Base-by-base conservation (phyloP, 2,797 vertebrate species). In the Astyanax mexicanus region DNA sequence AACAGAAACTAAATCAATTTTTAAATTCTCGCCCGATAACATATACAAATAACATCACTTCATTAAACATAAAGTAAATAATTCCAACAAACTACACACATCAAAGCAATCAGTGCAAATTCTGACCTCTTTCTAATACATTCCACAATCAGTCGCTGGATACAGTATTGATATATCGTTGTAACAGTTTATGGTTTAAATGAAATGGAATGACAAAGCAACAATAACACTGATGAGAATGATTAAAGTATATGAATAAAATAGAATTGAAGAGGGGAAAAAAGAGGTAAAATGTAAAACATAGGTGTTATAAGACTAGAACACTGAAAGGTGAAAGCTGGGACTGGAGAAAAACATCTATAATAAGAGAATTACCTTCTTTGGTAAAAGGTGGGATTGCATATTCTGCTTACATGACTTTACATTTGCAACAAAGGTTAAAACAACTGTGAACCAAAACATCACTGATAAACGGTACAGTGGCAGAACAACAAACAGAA, bases 21-120 rank as follows among this genome's bases (percentile, higher is more conserved):
- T 64, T 15, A 3, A 40, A 21, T 51, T 40, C 21, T 45, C 27
- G 65, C 25, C 5, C 0, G 1, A n/a, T 55, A 42, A 55, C 9
- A 13, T 58, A 21, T 4, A 72, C 19, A 62, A 15, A 54, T 62
- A 65, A 66, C 11, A 21, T 51, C 11, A 21, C 8, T 51, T 15
- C 19, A 42, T 13, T 32, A 32, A 32, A 32, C 5, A 32, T n/a
- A 32, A 32, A 2, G 29, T 32, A 32, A 32, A 32, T 32, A 32
- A 2, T 5, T 5, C 29, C 29, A 32, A 61, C 15, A 64, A 64
- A 64, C 60, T 61, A 40, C 10, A 64, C 12, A 7, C 7, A 21
- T 19, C 1, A 42, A 40, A 69, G 42, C 8, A 42, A 61, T 45
- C 47, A 71, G 75, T 77, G 75, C 68, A 72, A 55, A 55, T 37